phyloP scores from a whole-genome alignment of 1,140 invertebrate genomes.

The Maconellicoccus hirsutus region DNA sequence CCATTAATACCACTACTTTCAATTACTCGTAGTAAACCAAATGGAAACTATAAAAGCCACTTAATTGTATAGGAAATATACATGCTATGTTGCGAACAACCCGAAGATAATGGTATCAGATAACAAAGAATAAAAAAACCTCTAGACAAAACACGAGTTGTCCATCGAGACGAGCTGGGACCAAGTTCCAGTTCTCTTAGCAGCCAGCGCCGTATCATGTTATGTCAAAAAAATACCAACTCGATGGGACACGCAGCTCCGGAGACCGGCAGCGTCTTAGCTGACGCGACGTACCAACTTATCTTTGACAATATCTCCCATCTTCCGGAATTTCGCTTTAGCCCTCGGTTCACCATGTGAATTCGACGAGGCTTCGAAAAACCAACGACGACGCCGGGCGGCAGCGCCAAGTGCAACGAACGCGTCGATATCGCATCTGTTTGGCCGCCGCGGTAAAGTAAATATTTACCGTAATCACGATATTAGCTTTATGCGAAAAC shows the following conservation, averaged over 20 bases:
- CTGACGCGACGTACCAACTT: background rate
- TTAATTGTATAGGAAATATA: slow-evolving; percentile 13
- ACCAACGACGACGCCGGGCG: no score
- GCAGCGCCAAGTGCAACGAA: background rate
- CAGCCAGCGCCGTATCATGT: slow-evolving; percentile 19
- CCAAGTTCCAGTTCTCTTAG: slow-evolving; percentile 8
- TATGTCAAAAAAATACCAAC: slow-evolving; percentile 21
- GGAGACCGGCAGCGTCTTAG: background rate
- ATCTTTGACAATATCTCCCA: slow-evolving; percentile 7
- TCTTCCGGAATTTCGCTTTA: slow-evolving; percentile 18
- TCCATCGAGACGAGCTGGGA: slow-evolving; percentile 14
- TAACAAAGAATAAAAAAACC: background rate
- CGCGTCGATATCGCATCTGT: background rate
- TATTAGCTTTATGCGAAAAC: slow-evolving; percentile 5
- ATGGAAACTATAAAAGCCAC: slow-evolving; percentile 18
- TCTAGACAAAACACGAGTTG: slow-evolving; percentile 3
- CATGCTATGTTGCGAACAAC: slow-evolving; percentile 12
- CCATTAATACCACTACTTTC: slow-evolving; percentile 15
- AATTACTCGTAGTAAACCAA: slow-evolving; percentile 16
- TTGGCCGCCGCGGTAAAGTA: background rate
- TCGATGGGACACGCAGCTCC: slow-evolving; percentile 4
- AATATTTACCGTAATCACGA: slow-evolving; percentile 12
- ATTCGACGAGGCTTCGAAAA: no score
- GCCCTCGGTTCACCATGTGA: no score
- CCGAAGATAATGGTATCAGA: slow-evolving; percentile 15